Evolutionary conservation across 2,113 vertebrate species (phyloP).

Genomic region (Syngnathoides biaculeatus): DNA sequence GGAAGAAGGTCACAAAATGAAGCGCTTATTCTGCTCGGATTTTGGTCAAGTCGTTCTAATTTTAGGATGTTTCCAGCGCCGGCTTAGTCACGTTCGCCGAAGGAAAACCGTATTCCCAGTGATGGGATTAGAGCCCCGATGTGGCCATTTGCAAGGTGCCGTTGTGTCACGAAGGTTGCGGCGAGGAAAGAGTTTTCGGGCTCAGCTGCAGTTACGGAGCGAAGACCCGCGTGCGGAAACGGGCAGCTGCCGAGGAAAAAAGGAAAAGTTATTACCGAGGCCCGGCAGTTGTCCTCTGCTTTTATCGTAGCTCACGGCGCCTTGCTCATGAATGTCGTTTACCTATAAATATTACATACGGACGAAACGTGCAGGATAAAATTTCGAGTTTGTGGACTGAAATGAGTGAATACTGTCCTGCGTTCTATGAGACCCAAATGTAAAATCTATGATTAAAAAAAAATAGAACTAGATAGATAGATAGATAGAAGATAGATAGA

Average conservation of each 20-base stretch:
- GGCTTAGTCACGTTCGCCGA: neutral
- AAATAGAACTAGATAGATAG: no score
- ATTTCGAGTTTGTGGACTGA: no score
- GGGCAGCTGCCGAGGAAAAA: slow-evolving; percentile 67
- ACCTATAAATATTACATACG: neutral
- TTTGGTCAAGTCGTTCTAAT: neutral
- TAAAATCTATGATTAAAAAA: no score
- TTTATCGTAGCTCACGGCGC: slow-evolving; percentile 34
- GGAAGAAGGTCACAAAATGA: slow-evolving; percentile 15
- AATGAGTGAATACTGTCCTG: no score
- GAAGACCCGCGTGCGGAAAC: slow-evolving; percentile 43
- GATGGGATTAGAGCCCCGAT: neutral
- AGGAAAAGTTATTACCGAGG: slow-evolving; percentile 62
- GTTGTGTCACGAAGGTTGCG: slow-evolving; percentile 23
- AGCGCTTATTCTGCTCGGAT: neutral
- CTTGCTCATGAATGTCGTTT: neutral
- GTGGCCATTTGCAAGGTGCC: slow-evolving; percentile 10
- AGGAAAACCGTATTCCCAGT: neutral
- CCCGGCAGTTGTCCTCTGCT: slow-evolving; percentile 63
- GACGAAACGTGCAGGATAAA: no score
- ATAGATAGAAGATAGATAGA: no score
- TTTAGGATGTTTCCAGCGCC: neutral
- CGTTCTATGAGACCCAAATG: no score
- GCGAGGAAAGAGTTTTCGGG: slow-evolving; percentile 28
- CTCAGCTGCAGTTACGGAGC: slow-evolving; percentile 77